Base-by-base conservation (phyloP, 2,888 invertebrate genomes). In the Diaprepes abbreviatus region DNA sequence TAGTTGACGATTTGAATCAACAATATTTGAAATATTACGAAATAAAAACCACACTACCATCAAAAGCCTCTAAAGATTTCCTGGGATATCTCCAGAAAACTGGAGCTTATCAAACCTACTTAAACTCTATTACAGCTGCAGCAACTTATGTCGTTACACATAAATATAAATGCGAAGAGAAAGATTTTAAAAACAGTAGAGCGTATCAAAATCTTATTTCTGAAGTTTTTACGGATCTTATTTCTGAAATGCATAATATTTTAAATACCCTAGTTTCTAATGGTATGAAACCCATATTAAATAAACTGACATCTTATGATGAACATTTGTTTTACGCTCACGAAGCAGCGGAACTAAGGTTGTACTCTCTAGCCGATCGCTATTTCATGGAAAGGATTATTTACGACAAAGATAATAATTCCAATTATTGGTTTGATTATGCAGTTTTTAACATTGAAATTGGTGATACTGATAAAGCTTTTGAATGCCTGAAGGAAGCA, bases 361-460 rank as follows among this genome's bases (percentile, higher is more conserved):
- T 80, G 3, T 43, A 68, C 19, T 69, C 71, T 3, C 62, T 81
- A 33, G 83, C 84, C 0, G 79, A 82, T 57, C 76, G 79, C 3
- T 83, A 83, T 73, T 79, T 79, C 52, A 67, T 82, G 58, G 79
- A 83, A 73, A 70, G 80, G 69, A 78, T 84, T 14, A 75, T 76
- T 55, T 70, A 74, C 16, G 74, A 80, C 68, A 74, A 78, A 60
- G 64, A 73, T 7, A 75, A 79, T 6, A 75, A 70, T 66, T 73
- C 82, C 3, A 75, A 80, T 66, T 74, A 63, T 54, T 84, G 84
- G 84, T 83, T 83, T 63, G 79, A 84, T 71, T 83, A 82, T 60
- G 83, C 83, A 0, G 66, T 84, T 45, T 83, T 74, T 72, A 76
- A 81, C 36, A 65, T 83, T 52, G 78, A 81, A 69, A 67, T 74